Evolutionary conservation across 2,797 vertebrate species (phyloP), one percentile per base, ranked within the genome.

Genomic region (Cyclopterus lumpus): DNA sequence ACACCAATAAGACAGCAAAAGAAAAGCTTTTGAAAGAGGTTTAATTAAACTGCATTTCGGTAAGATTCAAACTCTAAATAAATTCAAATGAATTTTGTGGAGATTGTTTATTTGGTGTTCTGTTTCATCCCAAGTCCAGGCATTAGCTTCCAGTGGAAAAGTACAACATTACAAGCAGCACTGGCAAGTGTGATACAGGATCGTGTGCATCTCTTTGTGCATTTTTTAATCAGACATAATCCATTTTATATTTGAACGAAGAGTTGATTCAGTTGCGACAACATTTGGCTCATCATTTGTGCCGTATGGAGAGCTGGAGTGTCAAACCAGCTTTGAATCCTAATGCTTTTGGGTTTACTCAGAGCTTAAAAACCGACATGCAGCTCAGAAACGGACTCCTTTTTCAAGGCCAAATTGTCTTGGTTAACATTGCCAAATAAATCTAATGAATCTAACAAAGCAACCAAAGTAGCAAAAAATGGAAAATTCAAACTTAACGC

Each of bases 251-350:
- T 86, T 85, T 75, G 20, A 79, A 71, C 65, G 80, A 55, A 28
- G 6, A 32, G 64, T 69, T 73, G 76, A 89, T 78, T 85, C 65
- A 73, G 53, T 83, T 42, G 66, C 82, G 61, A 84, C 65, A 55
- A 75, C 60, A 65, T 67, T 73, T 60, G 71, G 59, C 73, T 80
- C 62, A 62, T 73, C 28, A 30, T 72, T 42, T 81, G 70, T 74
- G 42, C 69, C 48, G 32, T 24, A 44, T 38, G 64, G 26, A 76
- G 67, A 64, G 68, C 38, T 51, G 34, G 36, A 64, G 59, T 74
- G 54, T 85, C 18, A 67, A 82, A 73, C 28, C 71, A 59, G 55
- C 82, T 82, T 77, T 73, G 61, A 70, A 78, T 84, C 44, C 9
- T 75, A 62, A 75, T 55, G 61, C 57, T 72, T 75, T 20, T 58